Evolutionary conservation across 2,113 vertebrate species (phyloP), one percentile per base, ranked within the genome.

Genomic region (Alces alces): DNA sequence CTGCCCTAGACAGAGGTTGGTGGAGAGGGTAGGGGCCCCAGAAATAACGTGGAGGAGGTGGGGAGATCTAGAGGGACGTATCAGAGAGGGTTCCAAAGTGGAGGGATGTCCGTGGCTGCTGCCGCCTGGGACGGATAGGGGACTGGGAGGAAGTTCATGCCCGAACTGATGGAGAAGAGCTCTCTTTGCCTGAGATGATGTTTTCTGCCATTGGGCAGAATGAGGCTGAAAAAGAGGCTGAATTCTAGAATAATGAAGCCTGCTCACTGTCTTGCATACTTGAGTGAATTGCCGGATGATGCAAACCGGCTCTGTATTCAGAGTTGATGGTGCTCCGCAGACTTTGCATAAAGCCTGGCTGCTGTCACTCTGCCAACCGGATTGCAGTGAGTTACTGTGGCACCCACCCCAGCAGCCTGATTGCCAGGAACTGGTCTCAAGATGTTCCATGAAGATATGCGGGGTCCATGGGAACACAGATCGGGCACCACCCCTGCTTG

Each of bases 131-230:
- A 28, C n/a, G 17, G 30, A 54, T 45, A 76, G 43, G 16, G 28
- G 50, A 8, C 30, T 12, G 2, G 52, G 47, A 91, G 12, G 21
- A 64, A 83, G 43, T 11, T 55, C 12, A 9, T 0, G 5, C 4
- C 82, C 55, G 43, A 88, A 87, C 50, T 61, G 43, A 80, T n/a
- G 30, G 80, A 76, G 61, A 76, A 96, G 66, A 93, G 14, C n/a
- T 84, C 2, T 27, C 78, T 27, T 85, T 55, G 30, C 57, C 45
- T 19, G 61, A 27, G 52, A 80, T 43, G 36, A 90, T 36, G 39
- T 61, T 91, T 79, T 95, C 82, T 88, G 30, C 14, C 52, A 9
- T 45, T 5, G 8, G 50, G 45, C 19, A 57, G n/a, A 78, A 78
- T 76, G 61, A 14, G 3, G 7, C 73, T 60, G 60, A 76, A 45